Evolutionary conservation across 2,888 invertebrate genomes (phyloP).

Genomic region (Melanostoma scalare): DNA sequence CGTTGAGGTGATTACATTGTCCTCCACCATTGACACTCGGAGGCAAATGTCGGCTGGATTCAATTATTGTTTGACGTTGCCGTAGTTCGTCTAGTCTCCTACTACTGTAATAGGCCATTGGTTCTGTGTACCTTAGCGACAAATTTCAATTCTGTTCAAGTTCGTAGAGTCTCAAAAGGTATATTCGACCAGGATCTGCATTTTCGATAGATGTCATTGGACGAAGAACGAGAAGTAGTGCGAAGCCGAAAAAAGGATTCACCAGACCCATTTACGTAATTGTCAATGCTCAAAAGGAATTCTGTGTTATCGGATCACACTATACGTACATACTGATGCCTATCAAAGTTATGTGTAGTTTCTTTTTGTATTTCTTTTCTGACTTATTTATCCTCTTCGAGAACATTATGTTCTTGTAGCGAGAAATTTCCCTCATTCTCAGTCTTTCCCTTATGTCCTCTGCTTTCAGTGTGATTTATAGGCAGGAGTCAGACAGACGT

Average conservation of each 20-base stretch:
- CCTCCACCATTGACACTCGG: slow-evolving; percentile 82
- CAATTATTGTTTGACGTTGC: slow-evolving; percentile 80
- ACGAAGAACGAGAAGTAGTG: slow-evolving; percentile 58
- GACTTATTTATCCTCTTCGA: slow-evolving; percentile 19
- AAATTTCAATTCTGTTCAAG: slow-evolving; percentile 80
- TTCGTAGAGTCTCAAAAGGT: slow-evolving; percentile 80
- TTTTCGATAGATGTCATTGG: slow-evolving; percentile 82
- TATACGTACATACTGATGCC: not conserved
- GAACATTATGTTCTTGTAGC: slow-evolving; percentile 29
- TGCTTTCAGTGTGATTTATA: slow-evolving; percentile 66
- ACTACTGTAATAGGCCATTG: slow-evolving; percentile 77
- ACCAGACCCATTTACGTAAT: slow-evolving; percentile 74
- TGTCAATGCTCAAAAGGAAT: slow-evolving; percentile 51
- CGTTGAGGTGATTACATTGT: slow-evolving; percentile 77
- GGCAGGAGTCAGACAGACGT: slow-evolving; percentile 78
- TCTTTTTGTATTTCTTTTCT: slow-evolving; percentile 13
- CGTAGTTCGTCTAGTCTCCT: slow-evolving; percentile 63
- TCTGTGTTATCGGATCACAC: slow-evolving; percentile 33
- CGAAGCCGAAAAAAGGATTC: slow-evolving; percentile 58
- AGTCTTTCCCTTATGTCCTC: slow-evolving; percentile 1
- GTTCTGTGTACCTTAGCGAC: slow-evolving; percentile 82
- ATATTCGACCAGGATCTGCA: slow-evolving; percentile 83
- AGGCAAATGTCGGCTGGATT: slow-evolving; percentile 81
- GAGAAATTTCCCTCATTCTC: not conserved
- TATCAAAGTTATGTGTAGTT: not conserved